A percentile compares a stretch with the other conserved stretches of the same genome.
phyloP scores from a whole-genome alignment of 2,797 vertebrate species.

The Catamblyrhynchus diadema region DNA sequence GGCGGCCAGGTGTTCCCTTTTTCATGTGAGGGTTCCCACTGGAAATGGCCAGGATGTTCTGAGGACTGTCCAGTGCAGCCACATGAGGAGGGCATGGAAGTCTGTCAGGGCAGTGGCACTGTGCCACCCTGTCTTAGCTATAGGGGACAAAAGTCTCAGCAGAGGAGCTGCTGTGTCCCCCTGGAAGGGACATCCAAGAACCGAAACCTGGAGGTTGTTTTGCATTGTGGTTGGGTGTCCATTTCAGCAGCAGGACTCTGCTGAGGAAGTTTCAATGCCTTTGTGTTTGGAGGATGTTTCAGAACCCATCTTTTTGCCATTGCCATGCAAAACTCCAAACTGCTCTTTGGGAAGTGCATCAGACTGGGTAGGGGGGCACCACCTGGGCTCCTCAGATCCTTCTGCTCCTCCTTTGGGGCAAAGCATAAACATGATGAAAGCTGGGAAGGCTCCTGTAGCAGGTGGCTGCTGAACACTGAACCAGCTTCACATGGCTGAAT shows the following conservation, averaged over 20 bases:
- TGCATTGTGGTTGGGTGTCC: neutral
- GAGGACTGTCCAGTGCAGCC: neutral
- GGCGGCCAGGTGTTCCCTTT: neutral
- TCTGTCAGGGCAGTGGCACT: neutral
- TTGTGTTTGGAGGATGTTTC: neutral
- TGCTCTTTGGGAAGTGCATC: neutral
- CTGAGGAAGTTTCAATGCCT: neutral
- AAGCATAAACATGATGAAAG: neutral
- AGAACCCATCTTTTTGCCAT: neutral
- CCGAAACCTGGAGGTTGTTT: neutral
- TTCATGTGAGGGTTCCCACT: fast-evolving
- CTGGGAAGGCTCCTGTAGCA: neutral
- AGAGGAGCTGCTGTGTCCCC: neutral
- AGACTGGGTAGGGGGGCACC: neutral
- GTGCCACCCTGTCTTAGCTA: neutral
- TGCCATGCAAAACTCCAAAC: neutral
- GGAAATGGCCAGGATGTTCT: neutral
- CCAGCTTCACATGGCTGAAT: neutral
- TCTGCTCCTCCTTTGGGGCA: neutral
- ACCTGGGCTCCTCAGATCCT: neutral
- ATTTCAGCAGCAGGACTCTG: neutral
- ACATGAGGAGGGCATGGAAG: fast-evolving
- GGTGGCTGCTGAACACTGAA: neutral
- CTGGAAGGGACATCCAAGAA: neutral
- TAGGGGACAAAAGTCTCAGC: neutral